A percentile compares a stretch with the other conserved stretches of the same genome.
These are phyloP conservation scores for Odontamblyopus rebecca DNA, from an alignment of 2,797 vertebrate species.

Conservation along the genomic window DNA sequence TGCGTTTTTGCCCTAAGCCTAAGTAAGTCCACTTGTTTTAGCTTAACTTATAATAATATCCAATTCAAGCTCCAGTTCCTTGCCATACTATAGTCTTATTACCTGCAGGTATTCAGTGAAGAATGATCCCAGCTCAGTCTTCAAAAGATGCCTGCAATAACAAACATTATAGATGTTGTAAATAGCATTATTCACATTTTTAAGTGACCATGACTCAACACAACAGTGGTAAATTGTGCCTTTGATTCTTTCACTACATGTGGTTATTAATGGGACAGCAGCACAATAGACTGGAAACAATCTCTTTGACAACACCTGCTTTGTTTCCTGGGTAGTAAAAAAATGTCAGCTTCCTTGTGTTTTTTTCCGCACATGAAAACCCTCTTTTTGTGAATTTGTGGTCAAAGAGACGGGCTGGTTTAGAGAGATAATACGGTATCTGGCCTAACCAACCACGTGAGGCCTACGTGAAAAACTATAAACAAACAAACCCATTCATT, in stretches of 20 bases:
- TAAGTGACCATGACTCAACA: neutral
- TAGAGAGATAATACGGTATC: slow-evolving; percentile 68
- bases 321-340: slow-evolving; percentile 17
- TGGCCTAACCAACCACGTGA: slow-evolving; percentile 46
- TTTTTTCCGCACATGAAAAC: slow-evolving; percentile 28
- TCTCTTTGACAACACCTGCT: neutral
- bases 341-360: slow-evolving; percentile 16
- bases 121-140: slow-evolving; percentile 97
- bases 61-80: neutral
- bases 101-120: slow-evolving; percentile 99
- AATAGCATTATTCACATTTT: neutral
- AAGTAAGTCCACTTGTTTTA: too few relatives aligned
- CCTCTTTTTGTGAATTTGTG: slow-evolving; percentile 43
- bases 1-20: too few relatives aligned
- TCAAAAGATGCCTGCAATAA: slow-evolving; percentile 87
- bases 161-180: slow-evolving; percentile 6
- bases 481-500: slow-evolving; percentile 54
- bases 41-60: too few relatives aligned
- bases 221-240: slow-evolving; percentile 5
- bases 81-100: slow-evolving; percentile 19
- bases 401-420: slow-evolving; percentile 54
- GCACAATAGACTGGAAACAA: slow-evolving; percentile 10
- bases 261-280: neutral
- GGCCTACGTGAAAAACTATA: slow-evolving; percentile 21
- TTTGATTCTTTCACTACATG: slow-evolving; percentile 6